Conservation (phyloP, 2,888 invertebrate genomes). For the Microplitis deprimator region DNA sequence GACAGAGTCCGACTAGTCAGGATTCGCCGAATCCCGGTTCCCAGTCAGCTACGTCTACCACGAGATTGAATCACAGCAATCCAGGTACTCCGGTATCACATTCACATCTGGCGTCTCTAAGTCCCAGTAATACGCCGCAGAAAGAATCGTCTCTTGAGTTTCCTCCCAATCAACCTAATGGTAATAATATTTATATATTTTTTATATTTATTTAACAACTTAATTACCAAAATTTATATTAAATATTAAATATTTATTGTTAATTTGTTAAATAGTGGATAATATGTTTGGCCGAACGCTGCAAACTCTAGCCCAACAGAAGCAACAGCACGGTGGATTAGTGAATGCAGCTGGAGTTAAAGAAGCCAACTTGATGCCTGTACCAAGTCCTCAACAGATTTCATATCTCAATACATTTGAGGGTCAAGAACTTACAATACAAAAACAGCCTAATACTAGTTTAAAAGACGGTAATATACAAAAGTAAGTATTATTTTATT, state of each 20-base stretch:
- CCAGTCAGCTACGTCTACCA: constrained; percentile 61
- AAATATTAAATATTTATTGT: constrained; percentile 16
- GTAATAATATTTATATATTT: constrained; percentile 62
- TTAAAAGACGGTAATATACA: constrained; percentile 83
- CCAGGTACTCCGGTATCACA: constrained; percentile 80
- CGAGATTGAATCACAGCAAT: constrained; percentile 78
- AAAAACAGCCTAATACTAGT: constrained; percentile 94
- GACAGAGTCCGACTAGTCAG: constrained; percentile 77
- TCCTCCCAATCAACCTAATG: constrained; percentile 70
- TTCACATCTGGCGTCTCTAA: constrained; percentile 65
- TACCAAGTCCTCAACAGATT: constrained; percentile 96
- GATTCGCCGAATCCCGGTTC: constrained; percentile 74
- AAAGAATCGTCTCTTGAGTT: constrained; percentile 67
- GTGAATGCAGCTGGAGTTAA: constrained; percentile 74
- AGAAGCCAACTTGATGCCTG: constrained; percentile 94
- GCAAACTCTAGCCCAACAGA: constrained; percentile 77
- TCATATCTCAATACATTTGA: constrained; percentile 96
- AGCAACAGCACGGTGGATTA: constrained; percentile 71
- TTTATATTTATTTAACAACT: constrained; percentile 22
- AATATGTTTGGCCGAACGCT: constrained; percentile 78
- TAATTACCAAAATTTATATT: neutral
- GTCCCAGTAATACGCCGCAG: constrained; percentile 67
- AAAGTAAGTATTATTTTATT: constrained; percentile 75
- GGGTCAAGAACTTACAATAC: constrained; percentile 96
- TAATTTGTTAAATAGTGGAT: constrained; percentile 71